phyloP scores from a whole-genome alignment of 2,888 invertebrate genomes.

The Cephus pulcher region DNA sequence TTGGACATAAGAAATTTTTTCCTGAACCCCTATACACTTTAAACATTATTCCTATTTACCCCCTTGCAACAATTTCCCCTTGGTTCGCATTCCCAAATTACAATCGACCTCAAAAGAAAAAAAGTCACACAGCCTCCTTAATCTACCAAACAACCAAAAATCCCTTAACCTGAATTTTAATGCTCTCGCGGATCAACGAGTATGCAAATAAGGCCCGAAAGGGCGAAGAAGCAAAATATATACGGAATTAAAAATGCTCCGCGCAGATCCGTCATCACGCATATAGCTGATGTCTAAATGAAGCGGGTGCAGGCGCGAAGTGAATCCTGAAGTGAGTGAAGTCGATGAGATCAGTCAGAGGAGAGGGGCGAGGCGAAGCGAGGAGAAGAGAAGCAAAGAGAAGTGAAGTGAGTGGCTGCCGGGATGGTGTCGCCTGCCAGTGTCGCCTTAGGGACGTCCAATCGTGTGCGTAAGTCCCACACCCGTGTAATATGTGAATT shows the following conservation, averaged over 20 bases:
- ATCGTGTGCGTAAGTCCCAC: background rate
- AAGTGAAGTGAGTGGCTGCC: conserved; percentile 23
- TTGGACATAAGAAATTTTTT: background rate
- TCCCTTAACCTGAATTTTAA: background rate
- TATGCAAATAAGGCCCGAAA: background rate
- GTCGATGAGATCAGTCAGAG: background rate
- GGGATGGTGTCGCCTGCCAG: background rate
- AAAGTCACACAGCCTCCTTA: background rate
- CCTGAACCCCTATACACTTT: background rate
- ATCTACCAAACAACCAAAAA: background rate
- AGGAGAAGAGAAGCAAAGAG: background rate
- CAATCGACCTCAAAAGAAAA: background rate
- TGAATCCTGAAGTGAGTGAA: background rate
- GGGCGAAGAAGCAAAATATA: background rate
- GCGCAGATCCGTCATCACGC: background rate
- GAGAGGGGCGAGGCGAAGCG: background rate
- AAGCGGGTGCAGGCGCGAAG: background rate
- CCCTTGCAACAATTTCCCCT: background rate
- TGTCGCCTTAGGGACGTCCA: background rate
- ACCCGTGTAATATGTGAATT: conserved; percentile 18
- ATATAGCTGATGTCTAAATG: background rate
- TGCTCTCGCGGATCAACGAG: background rate
- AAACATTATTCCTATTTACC: background rate
- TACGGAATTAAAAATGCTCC: background rate
- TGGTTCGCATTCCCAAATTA: background rate